Evolutionary conservation across 2,888 invertebrate species (phyloP).

Genomic region (Rhaphigaster nebulosa): DNA sequence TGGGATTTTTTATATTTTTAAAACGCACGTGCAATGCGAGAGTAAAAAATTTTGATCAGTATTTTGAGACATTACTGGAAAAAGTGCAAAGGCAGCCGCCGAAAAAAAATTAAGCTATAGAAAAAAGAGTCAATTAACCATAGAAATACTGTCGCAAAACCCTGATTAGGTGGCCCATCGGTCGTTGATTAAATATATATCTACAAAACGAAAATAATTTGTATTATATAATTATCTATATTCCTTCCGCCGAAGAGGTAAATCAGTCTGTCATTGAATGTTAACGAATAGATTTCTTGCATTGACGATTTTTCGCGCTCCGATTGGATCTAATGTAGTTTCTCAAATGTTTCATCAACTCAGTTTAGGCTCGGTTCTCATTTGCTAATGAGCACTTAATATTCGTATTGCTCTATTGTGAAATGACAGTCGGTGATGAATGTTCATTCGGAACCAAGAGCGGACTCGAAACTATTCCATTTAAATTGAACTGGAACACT

Average conservation of each 20-base stretch:
- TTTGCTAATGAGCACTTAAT: constrained; percentile 36
- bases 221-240: not conserved
- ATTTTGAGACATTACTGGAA: too few relatives aligned
- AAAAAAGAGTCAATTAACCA: too few relatives aligned
- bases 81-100: too few relatives aligned
- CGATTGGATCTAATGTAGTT: not conserved
- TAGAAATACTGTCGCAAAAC: too few relatives aligned
- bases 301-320: not conserved
- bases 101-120: too few relatives aligned
- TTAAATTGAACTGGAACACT: not conserved
- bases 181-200: too few relatives aligned
- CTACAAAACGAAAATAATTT: too few relatives aligned
- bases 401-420: constrained; percentile 32
- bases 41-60: too few relatives aligned
- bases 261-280: not conserved
- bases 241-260: not conserved
- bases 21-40: too few relatives aligned
- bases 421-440: not conserved
- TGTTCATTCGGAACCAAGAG: not conserved
- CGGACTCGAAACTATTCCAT: not conserved
- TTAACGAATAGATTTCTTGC: not conserved
- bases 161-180: too few relatives aligned
- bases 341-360: constrained; percentile 33
- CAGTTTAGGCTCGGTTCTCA: constrained; percentile 4
- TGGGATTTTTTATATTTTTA: too few relatives aligned